Conservation (phyloP, 2,888 invertebrate species). For the Blastobasis lacticolella region DNA sequence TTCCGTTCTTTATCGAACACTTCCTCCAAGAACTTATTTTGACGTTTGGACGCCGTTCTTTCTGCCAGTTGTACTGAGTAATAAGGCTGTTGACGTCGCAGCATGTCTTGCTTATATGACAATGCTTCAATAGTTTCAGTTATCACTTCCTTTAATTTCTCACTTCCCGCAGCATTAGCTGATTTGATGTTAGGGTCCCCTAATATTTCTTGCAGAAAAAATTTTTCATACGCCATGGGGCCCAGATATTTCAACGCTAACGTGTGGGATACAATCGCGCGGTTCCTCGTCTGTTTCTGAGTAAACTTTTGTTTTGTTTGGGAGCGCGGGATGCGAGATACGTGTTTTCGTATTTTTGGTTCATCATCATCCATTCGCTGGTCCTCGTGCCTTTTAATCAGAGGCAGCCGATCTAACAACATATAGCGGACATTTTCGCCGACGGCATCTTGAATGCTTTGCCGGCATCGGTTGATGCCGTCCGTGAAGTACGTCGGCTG, state of each 20-base stretch:
- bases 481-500: slow-evolving; percentile 63
- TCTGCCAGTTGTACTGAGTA: slow-evolving; percentile 59
- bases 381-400: slow-evolving; percentile 54
- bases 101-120: slow-evolving; percentile 57
- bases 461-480: slow-evolving; percentile 61
- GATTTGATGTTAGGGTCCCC: slow-evolving; percentile 49
- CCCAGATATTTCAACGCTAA: slow-evolving; percentile 67
- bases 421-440: slow-evolving; percentile 59
- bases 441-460: slow-evolving; percentile 64
- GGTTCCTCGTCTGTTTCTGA: slow-evolving; percentile 57
- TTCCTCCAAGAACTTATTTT: slow-evolving; percentile 49
- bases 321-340: slow-evolving; percentile 52
- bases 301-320: slow-evolving; percentile 45
- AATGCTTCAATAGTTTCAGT: slow-evolving; percentile 50
- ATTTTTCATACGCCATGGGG: slow-evolving; percentile 66
- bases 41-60: slow-evolving; percentile 55
- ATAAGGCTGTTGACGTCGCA: slow-evolving; percentile 58
- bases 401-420: slow-evolving; percentile 55
- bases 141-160: slow-evolving; percentile 34
- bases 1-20: slow-evolving; percentile 50
- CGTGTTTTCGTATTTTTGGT: slow-evolving; percentile 34
- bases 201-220: slow-evolving; percentile 50
- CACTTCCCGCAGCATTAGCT: slow-evolving; percentile 50
- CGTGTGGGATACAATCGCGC: slow-evolving; percentile 50
- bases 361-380: slow-evolving; percentile 30